Evolutionary conservation across 2,888 invertebrate genomes (phyloP), one percentile per base, ranked within the genome.

Genomic region (Athalia cordata): DNA sequence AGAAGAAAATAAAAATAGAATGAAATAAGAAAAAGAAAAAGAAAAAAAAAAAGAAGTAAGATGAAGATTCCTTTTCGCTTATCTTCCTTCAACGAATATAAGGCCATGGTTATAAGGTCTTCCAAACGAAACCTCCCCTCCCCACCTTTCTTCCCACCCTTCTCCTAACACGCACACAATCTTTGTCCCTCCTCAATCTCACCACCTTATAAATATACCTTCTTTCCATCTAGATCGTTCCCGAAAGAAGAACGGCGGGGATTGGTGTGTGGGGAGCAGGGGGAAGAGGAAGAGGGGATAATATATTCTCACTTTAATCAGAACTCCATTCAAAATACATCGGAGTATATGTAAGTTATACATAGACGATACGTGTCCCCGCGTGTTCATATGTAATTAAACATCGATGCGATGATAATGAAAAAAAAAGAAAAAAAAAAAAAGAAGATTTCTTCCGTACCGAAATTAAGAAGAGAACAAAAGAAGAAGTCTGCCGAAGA

Each of bases 261-360:
- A 29, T 29, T 29, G 29, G 29, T 29, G 29, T 29, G 2, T n/a
- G n/a, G n/a, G n/a, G n/a, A n/a, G n/a, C n/a, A n/a, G n/a, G 29
- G 29, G 29, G 29, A 2, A 2, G 29, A 29, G 29, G 2, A 29
- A 2, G 29, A 2, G 29, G 29, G 29, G 29, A 29, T 29, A 59
- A 72, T 72, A 72, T 72, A 72, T 72, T 72, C 59, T 59, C 29
- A 29, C 29, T 57, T 72, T 72, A 72, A 72, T 72, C 70, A 72
- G 70, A 59, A 59, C 47, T 57, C 59, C 57, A 68, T 55, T 68
- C 68, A 55, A 43, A 68, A 11, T 11, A n/a, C 55, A n/a, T n/a
- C 9, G 50, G 52, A n/a, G 52, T 29, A 29, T 29, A n/a, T n/a
- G n/a, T n/a, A n/a, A n/a, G n/a, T n/a, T n/a, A n/a, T n/a, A n/a